Evolutionary conservation across 1,140 invertebrate species (phyloP), one percentile per base, ranked within the genome.

Genomic region (Sitodiplosis mosellana): DNA sequence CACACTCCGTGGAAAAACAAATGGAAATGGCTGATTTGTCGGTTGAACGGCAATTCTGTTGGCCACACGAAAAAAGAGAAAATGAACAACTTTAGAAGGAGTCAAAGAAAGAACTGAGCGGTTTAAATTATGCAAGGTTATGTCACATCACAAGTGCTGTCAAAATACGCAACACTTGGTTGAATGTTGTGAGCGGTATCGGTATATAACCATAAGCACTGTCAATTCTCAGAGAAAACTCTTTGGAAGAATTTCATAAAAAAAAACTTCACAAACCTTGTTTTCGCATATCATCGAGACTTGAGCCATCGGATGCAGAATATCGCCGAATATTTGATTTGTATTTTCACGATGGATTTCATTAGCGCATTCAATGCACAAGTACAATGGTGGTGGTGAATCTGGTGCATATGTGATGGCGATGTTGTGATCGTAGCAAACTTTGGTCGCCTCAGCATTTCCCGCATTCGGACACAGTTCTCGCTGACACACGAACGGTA

Each of bases 1-100:
- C 88, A 67, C 95, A 99, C 66, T 97, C 93, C 37, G 82, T 83
- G 11, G 89, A 89, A 68, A 98, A 99, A 61, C 95, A 99, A 22
- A 95, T 91, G 15, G 87, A 89, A 46, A 92, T 81, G 1, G 93
- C 92, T n/a, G 85, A 80, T 64, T 95, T 95, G 51, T 95, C 87
- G 10, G 75, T 75, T 1, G 87, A 85, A 47, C 87, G 76, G 64
- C 95, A 99, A 59, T 92, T 95, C 86, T 93, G 59, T n/a, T n/a
- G n/a, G n/a, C n/a, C n/a, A n/a, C 22, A 71, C 4, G 10, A 27
- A 3, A 10, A 27, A 27, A 27, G 27, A 27, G 27, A 27, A n/a
- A n/a, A n/a, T n/a, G n/a, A n/a, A n/a, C n/a, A n/a, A n/a, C n/a
- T n/a, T n/a, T n/a, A n/a, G n/a, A n/a, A n/a, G n/a, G n/a, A n/a